Evolutionary conservation across 2,113 vertebrate genomes (phyloP), one percentile per base, ranked within the genome.

Genomic region (Oophaga pumilio): DNA sequence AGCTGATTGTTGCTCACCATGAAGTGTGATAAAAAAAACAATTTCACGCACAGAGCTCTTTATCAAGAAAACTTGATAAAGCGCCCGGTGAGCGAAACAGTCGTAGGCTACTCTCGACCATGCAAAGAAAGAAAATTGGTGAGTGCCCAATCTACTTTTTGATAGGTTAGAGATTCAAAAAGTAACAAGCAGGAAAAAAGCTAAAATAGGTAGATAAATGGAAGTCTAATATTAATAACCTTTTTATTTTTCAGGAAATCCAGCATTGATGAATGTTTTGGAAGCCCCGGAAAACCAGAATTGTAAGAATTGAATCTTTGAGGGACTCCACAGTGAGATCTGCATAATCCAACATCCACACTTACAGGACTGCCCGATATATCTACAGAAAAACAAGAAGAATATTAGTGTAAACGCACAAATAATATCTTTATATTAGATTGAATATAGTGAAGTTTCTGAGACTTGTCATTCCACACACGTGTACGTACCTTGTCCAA

Each of bases 211-310:
- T 53, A 84, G 43, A 83, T 1, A 69, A 53, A 53, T n/a, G 1
- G 1, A 9, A 13, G 9, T n/a, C 53, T 53, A 13, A 24, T 18
- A 66, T 53, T 10, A 71, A 86, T 90, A 88, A 96, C 95, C 91
- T 94, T 95, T 89, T 95, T 95, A 90, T 89, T 95, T 89, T 89
- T 91, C 60, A 96, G 93, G 85, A 94, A 96, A 52, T 95, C 90
- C 8, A 94, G 90, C 94, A 95, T 90, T 8, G 95, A 95, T 49
- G 92, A 89, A 59, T 93, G 91, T 79, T 93, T 95, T n/a, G 93
- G 89, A 90, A 93, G 90, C 2, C 92, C 93, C 28, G 89, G 92
- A 64, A 93, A 84, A 8, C 89, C 50, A 1, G 90, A 76, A 52
- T 92, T 89, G 15, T 90, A 85, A 0, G 89, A 56, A 0, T 33